A percentile compares a stretch with the other conserved stretches of the same genome.
These are phyloP conservation scores for Platygyra sinensis DNA, from an alignment of 64 coral and sea anemone species.

Conservation along the genomic window DNA sequence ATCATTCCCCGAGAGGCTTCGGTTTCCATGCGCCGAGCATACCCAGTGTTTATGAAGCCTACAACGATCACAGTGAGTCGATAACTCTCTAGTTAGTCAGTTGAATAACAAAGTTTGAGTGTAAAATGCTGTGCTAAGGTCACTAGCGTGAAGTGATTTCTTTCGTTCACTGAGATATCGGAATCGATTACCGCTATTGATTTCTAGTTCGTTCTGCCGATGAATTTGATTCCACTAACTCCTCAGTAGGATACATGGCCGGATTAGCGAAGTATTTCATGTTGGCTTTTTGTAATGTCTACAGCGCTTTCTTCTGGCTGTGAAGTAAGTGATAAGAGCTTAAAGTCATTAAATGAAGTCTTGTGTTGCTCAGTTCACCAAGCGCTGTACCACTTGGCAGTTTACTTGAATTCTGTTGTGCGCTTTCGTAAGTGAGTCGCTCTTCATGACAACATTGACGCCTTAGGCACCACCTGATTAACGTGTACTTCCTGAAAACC, in stretches of 20 bases:
- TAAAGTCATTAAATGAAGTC: constrained; percentile 48
- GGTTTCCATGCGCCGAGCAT: constrained; percentile 87
- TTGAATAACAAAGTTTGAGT: not conserved
- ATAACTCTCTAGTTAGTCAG: not conserved
- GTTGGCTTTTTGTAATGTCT: constrained; percentile 46
- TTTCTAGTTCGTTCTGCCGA: not conserved
- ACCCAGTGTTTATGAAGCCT: constrained; percentile 92
- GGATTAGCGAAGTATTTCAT: not conserved
- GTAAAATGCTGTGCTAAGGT: not conserved
- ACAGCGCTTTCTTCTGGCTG: constrained; percentile 58
- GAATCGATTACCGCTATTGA: constrained; percentile 17
- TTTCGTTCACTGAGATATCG: constrained; percentile 25
- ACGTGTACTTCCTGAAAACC: not conserved
- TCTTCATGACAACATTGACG: not conserved
- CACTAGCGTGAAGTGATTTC: not conserved
- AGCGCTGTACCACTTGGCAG: constrained; percentile 19
- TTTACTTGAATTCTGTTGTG: constrained; percentile 6
- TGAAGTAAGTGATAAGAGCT: constrained; percentile 95
- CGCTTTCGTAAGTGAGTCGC: not conserved
- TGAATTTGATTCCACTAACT: not conserved
- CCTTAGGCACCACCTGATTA: not conserved
- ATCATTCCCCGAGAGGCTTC: constrained; percentile 70
- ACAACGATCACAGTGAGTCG: constrained; percentile 92
- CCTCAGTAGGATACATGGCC: not conserved
- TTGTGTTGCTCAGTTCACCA: constrained; percentile 15